Evolutionary conservation across 2,888 invertebrate species (phyloP).

Genomic region (Synergus itoensis): DNA sequence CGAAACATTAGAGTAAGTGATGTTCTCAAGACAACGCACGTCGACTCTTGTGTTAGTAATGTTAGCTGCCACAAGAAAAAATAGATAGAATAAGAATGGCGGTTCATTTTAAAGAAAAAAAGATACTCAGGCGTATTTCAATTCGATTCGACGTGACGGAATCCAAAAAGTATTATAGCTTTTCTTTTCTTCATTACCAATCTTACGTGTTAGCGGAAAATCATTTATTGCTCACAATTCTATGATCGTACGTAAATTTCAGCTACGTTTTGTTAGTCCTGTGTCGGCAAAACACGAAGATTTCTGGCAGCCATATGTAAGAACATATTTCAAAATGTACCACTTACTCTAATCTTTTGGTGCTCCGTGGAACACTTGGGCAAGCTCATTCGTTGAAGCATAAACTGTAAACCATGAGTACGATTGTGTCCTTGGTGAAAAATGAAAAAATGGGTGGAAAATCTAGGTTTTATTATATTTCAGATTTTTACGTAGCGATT

Average conservation of each 20-base stretch:
- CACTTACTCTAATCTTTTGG: slow-evolving; percentile 95
- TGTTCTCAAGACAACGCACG: slow-evolving; percentile 53
- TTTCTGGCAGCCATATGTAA: slow-evolving; percentile 38
- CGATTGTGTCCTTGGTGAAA: slow-evolving; percentile 50
- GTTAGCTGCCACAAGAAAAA: slow-evolving; percentile 61
- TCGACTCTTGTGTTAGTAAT: slow-evolving; percentile 62
- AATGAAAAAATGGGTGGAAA: slow-evolving; percentile 7
- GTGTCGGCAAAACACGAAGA: slow-evolving; percentile 38
- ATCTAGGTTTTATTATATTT: not conserved
- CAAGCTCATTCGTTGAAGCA: slow-evolving; percentile 94
- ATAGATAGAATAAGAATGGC: slow-evolving; percentile 49
- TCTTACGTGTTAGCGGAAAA: slow-evolving; percentile 33
- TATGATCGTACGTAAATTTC: slow-evolving; percentile 4
- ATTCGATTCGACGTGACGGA: not conserved
- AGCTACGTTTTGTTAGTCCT: slow-evolving; percentile 25
- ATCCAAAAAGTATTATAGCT: slow-evolving; percentile 15
- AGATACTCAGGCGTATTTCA: slow-evolving; percentile 27
- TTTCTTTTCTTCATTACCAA: slow-evolving; percentile 14
- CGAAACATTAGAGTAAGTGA: slow-evolving; percentile 76
- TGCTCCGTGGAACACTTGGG: slow-evolving; percentile 91
- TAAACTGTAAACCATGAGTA: slow-evolving; percentile 86
- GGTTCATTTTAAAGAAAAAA: slow-evolving; percentile 45
- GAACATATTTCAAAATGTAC: slow-evolving; percentile 50
- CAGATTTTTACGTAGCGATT: not conserved
- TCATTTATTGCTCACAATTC: slow-evolving; percentile 31